phyloP scores from a whole-genome alignment of 1,140 invertebrate species.

The Drosophila subpulchrella region DNA sequence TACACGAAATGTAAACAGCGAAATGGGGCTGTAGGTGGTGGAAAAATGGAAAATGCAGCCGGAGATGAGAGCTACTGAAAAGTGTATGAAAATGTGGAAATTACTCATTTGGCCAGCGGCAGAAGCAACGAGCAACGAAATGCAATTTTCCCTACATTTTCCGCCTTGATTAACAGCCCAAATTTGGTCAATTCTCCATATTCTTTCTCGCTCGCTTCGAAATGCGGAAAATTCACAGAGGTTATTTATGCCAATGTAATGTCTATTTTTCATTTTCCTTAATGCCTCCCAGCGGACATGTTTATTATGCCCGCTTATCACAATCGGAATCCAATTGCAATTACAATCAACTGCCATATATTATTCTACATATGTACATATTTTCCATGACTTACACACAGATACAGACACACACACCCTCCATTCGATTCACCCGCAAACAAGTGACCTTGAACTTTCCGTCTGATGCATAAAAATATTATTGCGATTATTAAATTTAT shows the following conservation, averaged over 20 bases:
- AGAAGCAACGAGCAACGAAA: slow-evolving; percentile 7
- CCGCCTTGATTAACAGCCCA: slow-evolving; percentile 11
- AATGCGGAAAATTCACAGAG: slow-evolving; percentile 3
- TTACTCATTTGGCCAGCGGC: slow-evolving; percentile 44
- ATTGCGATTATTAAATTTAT: slow-evolving; percentile 76
- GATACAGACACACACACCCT: neutral
- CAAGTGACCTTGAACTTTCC: slow-evolving; percentile 64
- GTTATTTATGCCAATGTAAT: slow-evolving; percentile 8
- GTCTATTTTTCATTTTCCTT: slow-evolving; percentile 24
- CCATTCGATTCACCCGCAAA: slow-evolving; percentile 18
- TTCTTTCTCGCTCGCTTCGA: no score
- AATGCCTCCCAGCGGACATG: slow-evolving; percentile 16
- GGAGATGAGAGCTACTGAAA: slow-evolving; percentile 22
- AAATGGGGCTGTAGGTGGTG: slow-evolving; percentile 14
- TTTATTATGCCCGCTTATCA: slow-evolving; percentile 38
- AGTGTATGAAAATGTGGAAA: slow-evolving; percentile 39
- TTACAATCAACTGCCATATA: slow-evolving; percentile 35
- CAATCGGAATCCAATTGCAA: slow-evolving; percentile 42
- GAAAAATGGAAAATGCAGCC: slow-evolving; percentile 24
- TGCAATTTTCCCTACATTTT: slow-evolving; percentile 28
- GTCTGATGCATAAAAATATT: slow-evolving; percentile 43
- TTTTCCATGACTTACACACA: neutral
- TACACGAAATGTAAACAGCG: slow-evolving; percentile 70
- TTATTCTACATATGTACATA: slow-evolving; percentile 11
- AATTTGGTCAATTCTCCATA: slow-evolving; percentile 28